A percentile compares a stretch with the other conserved stretches of the same genome.
Evolutionary conservation across 2,888 invertebrate genomes (phyloP).

Genomic region (Agonum fuliginosum): DNA sequence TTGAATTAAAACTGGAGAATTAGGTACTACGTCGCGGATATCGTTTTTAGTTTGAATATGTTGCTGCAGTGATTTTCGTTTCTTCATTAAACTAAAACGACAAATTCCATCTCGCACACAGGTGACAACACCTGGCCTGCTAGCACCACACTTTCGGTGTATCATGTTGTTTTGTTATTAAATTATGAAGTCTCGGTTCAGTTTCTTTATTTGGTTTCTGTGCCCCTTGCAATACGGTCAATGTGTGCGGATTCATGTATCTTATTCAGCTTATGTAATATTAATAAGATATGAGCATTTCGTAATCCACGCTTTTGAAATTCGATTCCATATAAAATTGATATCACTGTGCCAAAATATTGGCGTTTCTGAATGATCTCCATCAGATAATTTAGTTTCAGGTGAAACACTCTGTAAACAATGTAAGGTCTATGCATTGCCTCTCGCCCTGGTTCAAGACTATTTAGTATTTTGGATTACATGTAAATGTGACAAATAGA

Average conservation of each 20-base stretch:
- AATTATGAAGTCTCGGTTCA: too few species aligned
- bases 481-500: conserved; percentile 66
- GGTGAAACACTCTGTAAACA: conserved; percentile 63
- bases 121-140: too few species aligned
- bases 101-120: too few species aligned
- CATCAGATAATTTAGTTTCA: conserved; percentile 64
- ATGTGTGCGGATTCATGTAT: conserved; percentile 67
- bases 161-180: too few species aligned
- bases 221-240: conserved; percentile 67
- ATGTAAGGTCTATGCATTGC: conserved; percentile 63
- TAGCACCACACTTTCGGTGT: too few species aligned
- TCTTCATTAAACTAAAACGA: too few species aligned
- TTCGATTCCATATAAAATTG: conserved; percentile 66
- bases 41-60: too few species aligned
- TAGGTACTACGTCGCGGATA: too few species aligned
- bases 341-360: conserved; percentile 64
- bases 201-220: conserved; percentile 67
- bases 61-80: too few species aligned
- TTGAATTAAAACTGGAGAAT: too few species aligned
- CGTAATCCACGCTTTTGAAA: conserved; percentile 67
- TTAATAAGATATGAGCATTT: conserved; percentile 67
- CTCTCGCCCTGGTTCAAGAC: conserved; percentile 58
- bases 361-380: conserved; percentile 62
- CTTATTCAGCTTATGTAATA: conserved; percentile 65
- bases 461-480: conserved; percentile 64